Percentiles rank a stretch among this genome's conserved stretches.
These are phyloP conservation scores for Bombus vancouverensis DNA, from an alignment of 1,140 invertebrate genomes.

Conservation along the genomic window DNA sequence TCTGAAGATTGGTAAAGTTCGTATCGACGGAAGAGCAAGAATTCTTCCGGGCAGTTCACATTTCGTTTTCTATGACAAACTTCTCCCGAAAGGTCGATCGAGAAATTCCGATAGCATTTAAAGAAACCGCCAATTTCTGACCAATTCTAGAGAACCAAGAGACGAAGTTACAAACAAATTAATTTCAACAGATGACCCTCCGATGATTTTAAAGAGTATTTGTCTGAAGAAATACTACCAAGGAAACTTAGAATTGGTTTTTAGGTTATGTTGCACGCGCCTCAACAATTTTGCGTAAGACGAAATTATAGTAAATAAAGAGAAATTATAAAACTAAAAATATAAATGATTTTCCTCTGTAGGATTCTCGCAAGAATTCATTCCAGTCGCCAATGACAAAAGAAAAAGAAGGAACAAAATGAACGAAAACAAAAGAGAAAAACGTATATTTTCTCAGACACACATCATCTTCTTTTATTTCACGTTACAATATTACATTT, in stretches of 20 bases:
- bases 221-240: not conserved
- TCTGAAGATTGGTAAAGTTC: slow-evolving; percentile 28
- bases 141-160: not conserved
- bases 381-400: not conserved
- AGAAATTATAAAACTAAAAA: not conserved
- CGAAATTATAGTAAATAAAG: not conserved
- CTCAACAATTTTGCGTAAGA: not conserved
- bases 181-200: not conserved
- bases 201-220: not conserved
- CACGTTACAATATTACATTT: slow-evolving; percentile 61
- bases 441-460: slow-evolving; percentile 34
- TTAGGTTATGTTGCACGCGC: not conserved
- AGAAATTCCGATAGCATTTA: not conserved
- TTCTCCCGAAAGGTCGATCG: not conserved
- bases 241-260: not conserved
- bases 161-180: not conserved
- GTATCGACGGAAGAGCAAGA: slow-evolving; percentile 41
- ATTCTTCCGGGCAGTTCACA: slow-evolving; percentile 31
- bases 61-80: not conserved
- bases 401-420: slow-evolving; percentile 36
- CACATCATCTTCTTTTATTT: slow-evolving; percentile 63
- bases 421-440: slow-evolving; percentile 42
- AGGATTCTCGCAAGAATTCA: not conserved
- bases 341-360: not conserved
- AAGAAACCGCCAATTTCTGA: not conserved